phyloP scores from a whole-genome alignment of 2,113 vertebrate genomes.

The Lampris incognitus region DNA sequence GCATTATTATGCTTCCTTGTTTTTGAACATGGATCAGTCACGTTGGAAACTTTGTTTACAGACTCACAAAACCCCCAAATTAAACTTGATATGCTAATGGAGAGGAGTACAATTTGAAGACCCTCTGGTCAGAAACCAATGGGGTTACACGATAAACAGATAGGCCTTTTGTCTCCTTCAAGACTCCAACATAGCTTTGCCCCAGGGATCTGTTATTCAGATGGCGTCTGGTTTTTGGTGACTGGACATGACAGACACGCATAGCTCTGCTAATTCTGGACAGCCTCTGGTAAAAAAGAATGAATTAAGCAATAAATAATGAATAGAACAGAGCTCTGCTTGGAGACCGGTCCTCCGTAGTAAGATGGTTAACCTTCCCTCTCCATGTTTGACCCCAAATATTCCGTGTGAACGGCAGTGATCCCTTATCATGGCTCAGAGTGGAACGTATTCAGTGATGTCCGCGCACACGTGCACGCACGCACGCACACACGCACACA shows the following conservation, averaged over 20 bases:
- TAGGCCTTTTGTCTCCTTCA: conserved; percentile 54
- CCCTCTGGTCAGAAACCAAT: conserved; percentile 35
- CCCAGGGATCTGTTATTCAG: conserved; percentile 68
- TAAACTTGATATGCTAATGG: conserved; percentile 68
- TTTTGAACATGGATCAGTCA: conserved; percentile 32
- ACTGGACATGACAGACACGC: conserved; percentile 64
- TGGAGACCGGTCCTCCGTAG: neutral
- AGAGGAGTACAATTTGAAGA: conserved; percentile 25
- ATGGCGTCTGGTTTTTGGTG: conserved; percentile 70
- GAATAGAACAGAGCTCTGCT: conserved; percentile 42
- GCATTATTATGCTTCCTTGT: conserved; percentile 64
- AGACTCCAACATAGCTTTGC: conserved; percentile 54
- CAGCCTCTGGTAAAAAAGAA: conserved; percentile 50
- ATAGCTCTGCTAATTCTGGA: conserved; percentile 61
- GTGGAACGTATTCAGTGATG: neutral
- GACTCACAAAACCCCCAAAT: conserved; percentile 45
- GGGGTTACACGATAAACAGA: conserved; percentile 50
- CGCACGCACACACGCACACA: too few species aligned
- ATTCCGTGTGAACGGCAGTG: conserved; percentile 7
- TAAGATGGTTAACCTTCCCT: conserved; percentile 30
- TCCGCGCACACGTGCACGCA: neutral
- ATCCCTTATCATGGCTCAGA: conserved; percentile 8
- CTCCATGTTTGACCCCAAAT: conserved; percentile 36
- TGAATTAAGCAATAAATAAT: conserved; percentile 50
- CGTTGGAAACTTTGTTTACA: conserved; percentile 61